phyloP scores from a whole-genome alignment of 1,140 invertebrate genomes.

The Megalopta genalis region DNA sequence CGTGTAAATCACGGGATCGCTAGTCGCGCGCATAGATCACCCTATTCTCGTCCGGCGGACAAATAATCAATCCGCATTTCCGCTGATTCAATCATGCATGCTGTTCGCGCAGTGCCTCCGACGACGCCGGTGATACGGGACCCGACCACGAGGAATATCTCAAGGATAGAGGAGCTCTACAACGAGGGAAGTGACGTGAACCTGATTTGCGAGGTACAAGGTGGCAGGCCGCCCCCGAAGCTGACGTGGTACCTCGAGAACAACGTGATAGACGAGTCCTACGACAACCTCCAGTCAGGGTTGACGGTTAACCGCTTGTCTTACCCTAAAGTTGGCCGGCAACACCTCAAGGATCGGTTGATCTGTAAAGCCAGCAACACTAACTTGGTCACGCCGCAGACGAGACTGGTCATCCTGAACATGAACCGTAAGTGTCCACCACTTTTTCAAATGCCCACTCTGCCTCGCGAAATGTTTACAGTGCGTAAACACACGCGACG shows the following conservation, averaged over 20 bases:
- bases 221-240: conserved; percentile 87
- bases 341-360: conserved; percentile 88
- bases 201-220: conserved; percentile 82
- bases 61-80: conserved; percentile 53
- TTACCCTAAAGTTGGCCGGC: conserved; percentile 86
- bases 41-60: conserved; percentile 38
- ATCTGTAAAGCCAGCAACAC: conserved; percentile 93
- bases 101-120: conserved; percentile 74
- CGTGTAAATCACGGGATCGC: conserved; percentile 37
- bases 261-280: conserved; percentile 90
- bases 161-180: conserved; percentile 80
- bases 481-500: too few species aligned
- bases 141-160: conserved; percentile 74
- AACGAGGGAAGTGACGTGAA: conserved; percentile 82
- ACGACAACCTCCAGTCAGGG: conserved; percentile 83
- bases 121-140: conserved; percentile 82
- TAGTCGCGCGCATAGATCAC: conserved; percentile 29
- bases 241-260: conserved; percentile 93
- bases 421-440: conserved; percentile 89
- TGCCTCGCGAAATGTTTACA: too few species aligned
- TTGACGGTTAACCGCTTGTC: conserved; percentile 88
- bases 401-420: conserved; percentile 88
- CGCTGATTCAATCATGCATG: conserved; percentile 53
- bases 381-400: conserved; percentile 87
- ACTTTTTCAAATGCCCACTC: too few species aligned